Percentiles rank a stretch among this genome's conserved stretches.
Evolutionary conservation across 2,888 invertebrate genomes (phyloP).

Genomic region (Phorcus lineatus): DNA sequence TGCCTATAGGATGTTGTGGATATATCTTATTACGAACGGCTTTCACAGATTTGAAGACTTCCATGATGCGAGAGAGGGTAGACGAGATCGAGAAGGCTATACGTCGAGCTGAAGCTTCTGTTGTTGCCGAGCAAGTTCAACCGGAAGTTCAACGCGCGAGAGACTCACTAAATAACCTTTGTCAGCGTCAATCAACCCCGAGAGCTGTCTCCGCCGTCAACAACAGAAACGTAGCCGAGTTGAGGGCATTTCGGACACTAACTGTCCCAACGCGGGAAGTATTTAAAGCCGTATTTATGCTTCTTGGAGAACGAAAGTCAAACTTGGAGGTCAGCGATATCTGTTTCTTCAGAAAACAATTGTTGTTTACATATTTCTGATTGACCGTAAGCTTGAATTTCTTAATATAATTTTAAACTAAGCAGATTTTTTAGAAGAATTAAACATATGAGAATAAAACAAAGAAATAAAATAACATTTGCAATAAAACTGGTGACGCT

Average conservation of each 20-base stretch:
- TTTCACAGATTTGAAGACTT: neutral
- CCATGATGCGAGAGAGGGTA: neutral
- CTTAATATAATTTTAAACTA: too few species aligned
- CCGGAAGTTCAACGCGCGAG: neutral
- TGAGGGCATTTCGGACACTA: neutral
- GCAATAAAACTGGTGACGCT: too few species aligned
- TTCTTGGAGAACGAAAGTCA: neutral
- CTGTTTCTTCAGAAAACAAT: too few species aligned
- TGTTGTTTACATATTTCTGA: too few species aligned
- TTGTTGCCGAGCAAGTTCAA: neutral
- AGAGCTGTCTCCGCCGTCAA: neutral
- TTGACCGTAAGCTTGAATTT: too few species aligned
- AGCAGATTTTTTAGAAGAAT: too few species aligned
- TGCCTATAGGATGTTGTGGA: too few species aligned
- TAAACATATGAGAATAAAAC: too few species aligned
- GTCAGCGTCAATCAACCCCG: neutral
- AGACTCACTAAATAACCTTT: neutral
- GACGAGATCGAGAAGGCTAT: conserved; percentile 11
- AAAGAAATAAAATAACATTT: too few species aligned
- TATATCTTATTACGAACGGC: too few species aligned
- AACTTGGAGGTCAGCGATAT: neutral
- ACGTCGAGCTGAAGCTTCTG: neutral
- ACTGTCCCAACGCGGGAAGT: neutral
- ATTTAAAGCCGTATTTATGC: neutral
- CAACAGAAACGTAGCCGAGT: conserved; percentile 1